Percentiles rank a stretch among this genome's conserved stretches.
Evolutionary conservation across 2,113 vertebrate species (phyloP).

Genomic region (Vidua macroura): DNA sequence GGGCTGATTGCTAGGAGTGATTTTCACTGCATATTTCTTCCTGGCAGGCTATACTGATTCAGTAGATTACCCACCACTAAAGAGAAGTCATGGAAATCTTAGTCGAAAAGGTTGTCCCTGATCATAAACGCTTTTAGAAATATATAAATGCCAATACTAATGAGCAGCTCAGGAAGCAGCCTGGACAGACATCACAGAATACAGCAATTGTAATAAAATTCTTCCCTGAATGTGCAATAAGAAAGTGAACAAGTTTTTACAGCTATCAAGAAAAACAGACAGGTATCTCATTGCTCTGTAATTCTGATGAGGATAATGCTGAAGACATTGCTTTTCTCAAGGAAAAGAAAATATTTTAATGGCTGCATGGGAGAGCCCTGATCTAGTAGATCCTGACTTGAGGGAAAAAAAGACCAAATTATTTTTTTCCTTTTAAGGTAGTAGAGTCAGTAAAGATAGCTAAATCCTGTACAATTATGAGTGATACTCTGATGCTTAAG

Average conservation of each 20-base stretch:
- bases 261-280: background rate
- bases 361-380: background rate
- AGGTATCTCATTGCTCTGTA: background rate
- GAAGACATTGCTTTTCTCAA: background rate
- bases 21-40: background rate
- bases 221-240: background rate
- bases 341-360: background rate
- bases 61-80: background rate
- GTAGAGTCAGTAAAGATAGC: background rate
- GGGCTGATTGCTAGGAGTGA: background rate
- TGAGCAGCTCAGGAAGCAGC: background rate
- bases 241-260: background rate
- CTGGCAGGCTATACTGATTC: background rate
- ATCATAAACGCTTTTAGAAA: background rate
- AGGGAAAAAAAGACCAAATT: background rate
- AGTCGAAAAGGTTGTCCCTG: background rate
- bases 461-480: background rate
- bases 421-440: background rate
- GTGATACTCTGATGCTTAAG: background rate
- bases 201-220: background rate
- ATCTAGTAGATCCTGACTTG: background rate
- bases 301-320: background rate
- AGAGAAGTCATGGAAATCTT: background rate
- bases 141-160: background rate
- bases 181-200: background rate